phyloP scores from a whole-genome alignment of 2,113 vertebrate genomes.

The Phocoena phocoena region DNA sequence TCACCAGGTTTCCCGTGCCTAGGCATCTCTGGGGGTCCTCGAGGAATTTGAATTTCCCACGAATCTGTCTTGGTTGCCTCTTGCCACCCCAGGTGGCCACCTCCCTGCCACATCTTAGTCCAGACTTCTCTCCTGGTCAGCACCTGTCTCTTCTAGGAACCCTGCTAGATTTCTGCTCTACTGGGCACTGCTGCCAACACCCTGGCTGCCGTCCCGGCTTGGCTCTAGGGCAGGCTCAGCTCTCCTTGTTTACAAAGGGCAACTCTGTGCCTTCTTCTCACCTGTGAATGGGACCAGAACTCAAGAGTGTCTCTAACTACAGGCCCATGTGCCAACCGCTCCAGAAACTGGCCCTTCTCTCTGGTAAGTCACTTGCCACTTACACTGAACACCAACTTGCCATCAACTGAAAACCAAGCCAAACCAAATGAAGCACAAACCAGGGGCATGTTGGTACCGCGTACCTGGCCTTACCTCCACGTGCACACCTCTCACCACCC shows the following conservation, averaged over 20 bases:
- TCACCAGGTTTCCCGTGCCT: no score
- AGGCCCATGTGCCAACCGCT: not conserved
- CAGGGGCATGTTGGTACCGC: no score
- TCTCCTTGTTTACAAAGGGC: no score
- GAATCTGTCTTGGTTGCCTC: not conserved
- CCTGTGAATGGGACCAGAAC: not conserved
- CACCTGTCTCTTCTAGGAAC: not conserved
- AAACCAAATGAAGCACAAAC: not conserved
- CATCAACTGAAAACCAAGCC: not conserved
- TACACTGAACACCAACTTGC: not conserved
- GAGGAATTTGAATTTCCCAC: not conserved
- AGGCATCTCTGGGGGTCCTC: not conserved
- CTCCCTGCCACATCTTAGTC: not conserved
- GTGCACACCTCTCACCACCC: not conserved
- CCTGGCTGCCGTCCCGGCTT: rapidly evolving
- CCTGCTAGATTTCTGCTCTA: not conserved
- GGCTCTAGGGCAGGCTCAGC: not conserved
- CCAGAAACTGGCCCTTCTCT: no score
- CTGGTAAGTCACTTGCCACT: not conserved
- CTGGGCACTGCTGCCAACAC: no score
- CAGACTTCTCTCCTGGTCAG: not conserved
- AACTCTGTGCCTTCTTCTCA: not conserved
- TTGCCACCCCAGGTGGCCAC: not conserved
- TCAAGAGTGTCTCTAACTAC: not conserved
- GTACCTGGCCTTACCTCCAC: no score